Percentiles rank a stretch among this genome's conserved stretches.
Conservation (phyloP, 2,113 vertebrate species). For the Brevimyrus niger region DNA sequence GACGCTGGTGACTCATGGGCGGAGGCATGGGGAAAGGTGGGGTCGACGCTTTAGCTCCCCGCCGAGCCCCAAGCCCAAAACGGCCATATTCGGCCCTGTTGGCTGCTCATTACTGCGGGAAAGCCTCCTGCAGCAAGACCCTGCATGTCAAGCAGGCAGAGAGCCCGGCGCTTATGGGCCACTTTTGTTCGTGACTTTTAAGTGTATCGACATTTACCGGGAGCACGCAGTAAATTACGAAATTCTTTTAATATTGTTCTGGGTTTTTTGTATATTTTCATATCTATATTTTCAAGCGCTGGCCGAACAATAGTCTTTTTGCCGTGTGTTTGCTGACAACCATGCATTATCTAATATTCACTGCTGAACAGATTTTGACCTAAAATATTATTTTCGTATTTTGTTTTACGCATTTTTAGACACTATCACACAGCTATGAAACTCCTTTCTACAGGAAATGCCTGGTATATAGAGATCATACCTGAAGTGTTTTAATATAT, state of each 20-base stretch:
- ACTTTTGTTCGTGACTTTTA: background rate
- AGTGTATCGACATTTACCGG: background rate
- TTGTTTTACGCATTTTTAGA: background rate
- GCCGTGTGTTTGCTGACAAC: background rate
- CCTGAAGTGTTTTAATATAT: background rate
- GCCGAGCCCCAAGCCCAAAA: constrained; percentile 10
- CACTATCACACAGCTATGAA: background rate
- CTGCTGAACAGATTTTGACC: background rate
- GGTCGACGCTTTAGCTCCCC: background rate
- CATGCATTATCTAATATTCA: background rate
- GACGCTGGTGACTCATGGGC: background rate
- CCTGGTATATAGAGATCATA: background rate
- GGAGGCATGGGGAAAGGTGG: background rate
- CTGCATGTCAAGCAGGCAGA: background rate
- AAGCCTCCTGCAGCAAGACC: background rate
- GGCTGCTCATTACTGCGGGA: background rate
- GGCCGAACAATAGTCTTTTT: background rate
- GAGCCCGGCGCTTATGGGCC: background rate
- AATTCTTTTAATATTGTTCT: background rate
- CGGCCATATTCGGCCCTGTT: constrained; percentile 15
- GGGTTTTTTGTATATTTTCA: background rate
- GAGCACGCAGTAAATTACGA: background rate
- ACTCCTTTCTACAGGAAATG: background rate
- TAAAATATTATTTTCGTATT: background rate
- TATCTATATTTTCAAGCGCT: background rate